Evolutionary conservation across 2,113 vertebrate species (phyloP), one percentile per base, ranked within the genome.

Genomic region (Hippocampus guttulatus): DNA sequence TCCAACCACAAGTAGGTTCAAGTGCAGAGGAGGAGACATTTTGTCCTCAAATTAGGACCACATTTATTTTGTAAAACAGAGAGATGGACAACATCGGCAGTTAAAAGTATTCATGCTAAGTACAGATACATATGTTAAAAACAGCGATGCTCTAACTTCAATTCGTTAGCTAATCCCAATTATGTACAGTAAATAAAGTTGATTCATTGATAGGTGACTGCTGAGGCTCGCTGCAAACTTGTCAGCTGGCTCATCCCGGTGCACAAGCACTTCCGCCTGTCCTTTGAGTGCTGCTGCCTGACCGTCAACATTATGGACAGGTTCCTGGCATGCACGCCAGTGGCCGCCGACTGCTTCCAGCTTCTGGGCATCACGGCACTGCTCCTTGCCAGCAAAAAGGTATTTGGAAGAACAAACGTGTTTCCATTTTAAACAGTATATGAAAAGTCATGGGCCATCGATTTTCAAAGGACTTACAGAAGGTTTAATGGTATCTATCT

Each of bases 311-410:
- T 91, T 60, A 89, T 98, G 88, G 97, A 98, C 86, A 92, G 96
- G 43, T 98, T 98, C 80, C 91, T 98, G 63, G 73, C 84, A 40
- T 94, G 93, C 49, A 97, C 95, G 0, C 93, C 96, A 0, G 94
- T 98, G 68, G 95, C 96, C 8, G 87, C 93, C 0, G 97, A 98
- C 85, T 98, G 97, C 85, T 98, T 98, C 85, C 97, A 99, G 89
- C 90, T 98, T 0, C 90, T 98, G n/a, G 97, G 97, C 0, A 92
- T 98, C 68, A 95, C 96, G 0, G 88, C 93, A 0, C 91, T 99
- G 45, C 92, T 98, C 58, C 91, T 99, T 8, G 95, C 96, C 30
- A 93, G 93, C 82, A 98, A 99, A 87, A 95, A 97, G 92, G 97
- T 98, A 27, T 18, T 30, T 25, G 3, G 45, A 55, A 16, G 25